A percentile compares a stretch with the other conserved stretches of the same genome.
Conservation (phyloP, 2,888 invertebrate species). For the Cantharis flavilabris region DNA sequence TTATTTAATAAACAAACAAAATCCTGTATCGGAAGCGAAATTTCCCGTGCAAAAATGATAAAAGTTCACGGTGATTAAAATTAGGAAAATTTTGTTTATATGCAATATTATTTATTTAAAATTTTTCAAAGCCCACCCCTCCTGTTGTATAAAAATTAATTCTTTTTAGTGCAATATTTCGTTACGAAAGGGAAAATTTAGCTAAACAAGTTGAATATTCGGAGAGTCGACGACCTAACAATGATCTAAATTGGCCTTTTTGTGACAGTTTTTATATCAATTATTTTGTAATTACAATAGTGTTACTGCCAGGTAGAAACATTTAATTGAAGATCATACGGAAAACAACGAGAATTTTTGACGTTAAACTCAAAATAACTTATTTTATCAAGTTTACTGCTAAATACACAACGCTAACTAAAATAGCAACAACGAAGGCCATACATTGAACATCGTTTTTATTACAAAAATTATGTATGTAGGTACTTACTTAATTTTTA, state of each 20-base stretch:
- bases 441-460: not conserved
- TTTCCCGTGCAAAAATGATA: not conserved
- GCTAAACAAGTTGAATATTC: not conserved
- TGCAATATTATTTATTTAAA: not conserved
- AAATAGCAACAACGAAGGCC: conserved; percentile 6
- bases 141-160: not conserved
- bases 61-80: not conserved
- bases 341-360: not conserved
- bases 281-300: conserved; percentile 15
- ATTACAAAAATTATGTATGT: not conserved
- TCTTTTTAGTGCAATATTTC: conserved; percentile 2
- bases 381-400: not conserved
- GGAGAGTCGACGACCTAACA: not conserved
- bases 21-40: not conserved
- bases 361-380: conserved; percentile 8
- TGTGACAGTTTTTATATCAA: conserved; percentile 10
- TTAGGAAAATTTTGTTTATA: not conserved
- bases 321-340: conserved; percentile 7
- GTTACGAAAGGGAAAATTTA: not conserved
- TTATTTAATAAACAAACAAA: too few species aligned
- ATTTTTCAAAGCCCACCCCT: not conserved
- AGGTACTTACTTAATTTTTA: not conserved
- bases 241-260: not conserved
- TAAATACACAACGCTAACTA: not conserved
- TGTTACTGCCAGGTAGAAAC: conserved; percentile 16